Percentiles rank a stretch among this genome's conserved stretches.
These are phyloP conservation scores for Lophura nycthemera DNA, from an alignment of 2,113 vertebrate species.

Conservation along the genomic window DNA sequence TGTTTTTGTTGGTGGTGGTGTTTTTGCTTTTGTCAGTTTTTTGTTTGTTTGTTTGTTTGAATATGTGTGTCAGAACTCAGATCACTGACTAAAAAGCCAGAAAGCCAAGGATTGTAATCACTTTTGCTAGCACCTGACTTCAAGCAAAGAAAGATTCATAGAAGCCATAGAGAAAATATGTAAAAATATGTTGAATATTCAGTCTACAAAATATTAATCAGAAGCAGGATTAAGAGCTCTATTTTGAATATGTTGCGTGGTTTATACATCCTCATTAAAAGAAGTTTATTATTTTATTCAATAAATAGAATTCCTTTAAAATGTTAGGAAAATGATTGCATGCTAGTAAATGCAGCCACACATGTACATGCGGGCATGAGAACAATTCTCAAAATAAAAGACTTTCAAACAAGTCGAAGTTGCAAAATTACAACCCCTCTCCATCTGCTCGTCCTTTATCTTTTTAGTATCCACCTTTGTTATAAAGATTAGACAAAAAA, in stretches of 20 bases:
- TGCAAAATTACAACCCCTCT: neutral
- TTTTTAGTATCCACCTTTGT: neutral
- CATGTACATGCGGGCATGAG: neutral
- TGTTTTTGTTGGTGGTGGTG: neutral
- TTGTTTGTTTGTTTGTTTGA: neutral
- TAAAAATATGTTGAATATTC: conserved; percentile 18
- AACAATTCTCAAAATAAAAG: neutral
- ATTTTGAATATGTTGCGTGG: neutral
- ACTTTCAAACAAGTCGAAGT: neutral
- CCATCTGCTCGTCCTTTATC: neutral
- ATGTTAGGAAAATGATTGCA: neutral
- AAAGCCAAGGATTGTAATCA: conserved; percentile 1
- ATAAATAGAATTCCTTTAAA: neutral
- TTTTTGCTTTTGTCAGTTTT: neutral
- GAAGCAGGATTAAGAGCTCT: neutral
- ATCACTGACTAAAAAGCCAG: neutral
- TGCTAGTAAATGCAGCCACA: neutral
- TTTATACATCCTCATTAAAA: neutral
- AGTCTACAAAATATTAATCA: neutral
- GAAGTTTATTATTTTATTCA: neutral
- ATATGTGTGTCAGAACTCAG: neutral
- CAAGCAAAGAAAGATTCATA: neutral
- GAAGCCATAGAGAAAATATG: neutral
- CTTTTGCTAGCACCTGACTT: neutral
- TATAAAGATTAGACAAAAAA: neutral